These are phyloP conservation scores for Saguinus imperator DNA, from an alignment of 2,113 vertebrate species.

Conservation along the genomic window DNA sequence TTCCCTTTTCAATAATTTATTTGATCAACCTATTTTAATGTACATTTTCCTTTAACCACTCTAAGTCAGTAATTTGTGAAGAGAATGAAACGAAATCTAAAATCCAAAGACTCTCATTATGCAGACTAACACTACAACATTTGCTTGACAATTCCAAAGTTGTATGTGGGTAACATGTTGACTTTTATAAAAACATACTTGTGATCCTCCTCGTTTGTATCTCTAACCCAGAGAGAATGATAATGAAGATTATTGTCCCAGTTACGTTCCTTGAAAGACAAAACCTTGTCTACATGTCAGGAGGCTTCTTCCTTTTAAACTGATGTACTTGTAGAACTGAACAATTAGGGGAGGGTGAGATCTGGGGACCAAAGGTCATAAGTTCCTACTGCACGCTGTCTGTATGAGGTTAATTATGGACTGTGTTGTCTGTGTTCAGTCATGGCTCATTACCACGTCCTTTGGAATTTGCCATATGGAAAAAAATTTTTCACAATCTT, in stretches of 20 bases:
- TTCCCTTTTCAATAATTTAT: background rate
- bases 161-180: background rate
- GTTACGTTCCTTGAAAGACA: background rate
- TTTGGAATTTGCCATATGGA: background rate
- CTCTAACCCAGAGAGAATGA: background rate
- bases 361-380: background rate
- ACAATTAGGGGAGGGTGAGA: background rate
- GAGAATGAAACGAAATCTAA: slow-evolving; percentile 5
- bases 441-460: slow-evolving; percentile 56
- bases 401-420: background rate
- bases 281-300: background rate
- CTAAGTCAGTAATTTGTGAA: background rate
- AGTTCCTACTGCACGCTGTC: background rate
- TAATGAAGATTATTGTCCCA: background rate
- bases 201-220: background rate
- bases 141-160: background rate
- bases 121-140: background rate
- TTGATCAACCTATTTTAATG: background rate
- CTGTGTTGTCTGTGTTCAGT: background rate
- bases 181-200: background rate
- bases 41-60: background rate
- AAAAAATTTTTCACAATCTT: slow-evolving; percentile 7
- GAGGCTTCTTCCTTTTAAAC: background rate
- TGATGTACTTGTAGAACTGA: background rate
- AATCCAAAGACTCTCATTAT: background rate